Conservation (phyloP, 1,140 invertebrate genomes). For the Mamestra configurata region DNA sequence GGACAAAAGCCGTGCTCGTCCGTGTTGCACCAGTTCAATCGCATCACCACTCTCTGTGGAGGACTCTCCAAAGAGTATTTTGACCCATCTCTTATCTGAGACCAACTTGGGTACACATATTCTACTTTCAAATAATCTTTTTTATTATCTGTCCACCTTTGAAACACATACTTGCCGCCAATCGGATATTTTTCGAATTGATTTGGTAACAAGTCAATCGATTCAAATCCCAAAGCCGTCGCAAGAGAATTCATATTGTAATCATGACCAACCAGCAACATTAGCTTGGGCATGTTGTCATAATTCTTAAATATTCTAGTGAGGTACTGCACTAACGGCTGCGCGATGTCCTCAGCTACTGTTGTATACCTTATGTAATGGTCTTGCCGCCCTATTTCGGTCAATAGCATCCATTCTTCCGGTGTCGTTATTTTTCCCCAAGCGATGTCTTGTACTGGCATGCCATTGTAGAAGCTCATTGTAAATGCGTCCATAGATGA, state of each 20-base stretch:
- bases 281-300: conserved; percentile 62
- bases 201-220: conserved; percentile 61
- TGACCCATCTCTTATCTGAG: conserved; percentile 41
- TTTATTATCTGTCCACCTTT: conserved; percentile 72
- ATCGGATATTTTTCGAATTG: conserved; percentile 72
- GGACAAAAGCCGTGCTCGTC: conserved; percentile 71
- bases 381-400: conserved; percentile 71
- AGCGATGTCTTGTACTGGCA: conserved; percentile 66
- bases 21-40: conserved; percentile 67
- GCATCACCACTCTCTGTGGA: conserved; percentile 63
- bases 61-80: conserved; percentile 38
- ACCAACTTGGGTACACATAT: conserved; percentile 74
- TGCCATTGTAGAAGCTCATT: conserved; percentile 79
- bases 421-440: conserved; percentile 70
- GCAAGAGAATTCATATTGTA: conserved; percentile 65
- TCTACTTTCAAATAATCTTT: conserved; percentile 72
- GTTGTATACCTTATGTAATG: conserved; percentile 69
- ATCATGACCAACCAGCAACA: conserved; percentile 69
- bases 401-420: conserved; percentile 66
- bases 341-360: conserved; percentile 67
- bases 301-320: conserved; percentile 57
- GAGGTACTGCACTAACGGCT: conserved; percentile 69
- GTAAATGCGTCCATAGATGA: conserved; percentile 72
- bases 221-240: conserved; percentile 60
- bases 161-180: conserved; percentile 78